Evolutionary conservation across 2,888 invertebrate species (phyloP).

Genomic region (Eretmocerus hayati): DNA sequence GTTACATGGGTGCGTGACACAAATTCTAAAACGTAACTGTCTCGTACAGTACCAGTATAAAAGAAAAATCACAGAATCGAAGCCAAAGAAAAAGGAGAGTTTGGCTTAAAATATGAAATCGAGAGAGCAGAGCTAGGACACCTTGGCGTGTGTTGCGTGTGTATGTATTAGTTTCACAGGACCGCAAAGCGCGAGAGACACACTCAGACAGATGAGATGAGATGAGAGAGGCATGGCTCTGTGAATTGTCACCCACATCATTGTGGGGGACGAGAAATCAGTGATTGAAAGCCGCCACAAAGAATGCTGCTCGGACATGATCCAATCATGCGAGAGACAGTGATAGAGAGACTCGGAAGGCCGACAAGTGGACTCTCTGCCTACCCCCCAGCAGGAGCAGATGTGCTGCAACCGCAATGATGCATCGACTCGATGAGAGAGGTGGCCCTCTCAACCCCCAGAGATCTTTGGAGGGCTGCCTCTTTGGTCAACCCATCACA

Average conservation of each 20-base stretch:
- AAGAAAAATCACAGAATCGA: too few species aligned
- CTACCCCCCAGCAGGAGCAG: background rate
- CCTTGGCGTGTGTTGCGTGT: conserved; percentile 47
- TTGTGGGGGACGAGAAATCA: conserved; percentile 32
- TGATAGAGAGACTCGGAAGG: conserved; percentile 20
- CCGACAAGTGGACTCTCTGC: conserved; percentile 23
- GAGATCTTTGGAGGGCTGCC: too few species aligned
- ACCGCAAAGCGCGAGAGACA: conserved; percentile 35
- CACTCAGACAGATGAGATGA: too few species aligned
- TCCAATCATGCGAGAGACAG: conserved; percentile 14
- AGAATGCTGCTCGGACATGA: conserved; percentile 23
- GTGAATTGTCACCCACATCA: conserved; percentile 23
- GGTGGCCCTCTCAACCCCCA: too few species aligned
- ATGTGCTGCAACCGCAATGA: too few species aligned
- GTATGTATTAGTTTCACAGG: conserved; percentile 49
- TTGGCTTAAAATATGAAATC: conserved; percentile 1
- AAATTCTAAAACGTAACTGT: too few species aligned
- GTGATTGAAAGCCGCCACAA: conserved; percentile 28
- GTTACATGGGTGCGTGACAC: too few species aligned
- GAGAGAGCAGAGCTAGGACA: conserved; percentile 29
- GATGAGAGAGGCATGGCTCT: conserved; percentile 21
- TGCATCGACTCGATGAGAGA: too few species aligned
- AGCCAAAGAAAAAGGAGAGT: conserved; percentile 7
- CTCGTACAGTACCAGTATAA: too few species aligned
- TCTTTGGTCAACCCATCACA: too few species aligned